These are phyloP conservation scores for Tribolium madens DNA, from an alignment of 1,140 invertebrate genomes.

Conservation along the genomic window DNA sequence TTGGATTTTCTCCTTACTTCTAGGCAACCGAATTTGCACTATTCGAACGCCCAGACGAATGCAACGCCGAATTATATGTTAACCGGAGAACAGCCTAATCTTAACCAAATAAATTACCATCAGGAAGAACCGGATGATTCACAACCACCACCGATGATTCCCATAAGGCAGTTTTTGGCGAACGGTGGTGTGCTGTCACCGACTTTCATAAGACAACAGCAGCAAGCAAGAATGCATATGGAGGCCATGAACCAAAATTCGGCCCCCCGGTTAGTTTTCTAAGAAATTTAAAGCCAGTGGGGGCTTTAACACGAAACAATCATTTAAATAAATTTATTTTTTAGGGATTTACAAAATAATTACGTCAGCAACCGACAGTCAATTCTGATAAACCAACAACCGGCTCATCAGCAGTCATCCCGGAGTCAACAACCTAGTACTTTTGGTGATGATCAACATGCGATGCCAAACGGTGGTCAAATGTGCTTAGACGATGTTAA, in stretches of 20 bases:
- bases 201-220: conserved; percentile 21
- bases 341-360: conserved; percentile 50
- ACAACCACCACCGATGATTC: conserved; percentile 71
- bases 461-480: conserved; percentile 67
- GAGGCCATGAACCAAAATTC: conserved; percentile 22
- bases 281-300: background rate
- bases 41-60: conserved; percentile 63
- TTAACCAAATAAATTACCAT: conserved; percentile 50
- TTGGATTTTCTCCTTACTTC: conserved; percentile 54
- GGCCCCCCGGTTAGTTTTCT: conserved; percentile 8
- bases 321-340: too few species aligned
- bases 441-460: conserved; percentile 51
- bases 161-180: conserved; percentile 64
- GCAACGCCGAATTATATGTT: conserved; percentile 55
- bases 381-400: conserved; percentile 62
- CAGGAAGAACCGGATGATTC: conserved; percentile 29
- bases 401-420: conserved; percentile 60
- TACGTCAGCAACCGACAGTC: conserved; percentile 51
- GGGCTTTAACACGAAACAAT: too few species aligned
- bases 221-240: conserved; percentile 19
- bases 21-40: conserved; percentile 67
- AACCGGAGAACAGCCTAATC: conserved; percentile 45
- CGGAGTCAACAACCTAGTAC: conserved; percentile 51
- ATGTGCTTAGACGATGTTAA: conserved; percentile 62
- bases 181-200: conserved; percentile 36